A percentile compares a stretch with the other conserved stretches of the same genome.
Evolutionary conservation across 2,797 vertebrate genomes (phyloP).

Genomic region (Lepus oiostolus): DNA sequence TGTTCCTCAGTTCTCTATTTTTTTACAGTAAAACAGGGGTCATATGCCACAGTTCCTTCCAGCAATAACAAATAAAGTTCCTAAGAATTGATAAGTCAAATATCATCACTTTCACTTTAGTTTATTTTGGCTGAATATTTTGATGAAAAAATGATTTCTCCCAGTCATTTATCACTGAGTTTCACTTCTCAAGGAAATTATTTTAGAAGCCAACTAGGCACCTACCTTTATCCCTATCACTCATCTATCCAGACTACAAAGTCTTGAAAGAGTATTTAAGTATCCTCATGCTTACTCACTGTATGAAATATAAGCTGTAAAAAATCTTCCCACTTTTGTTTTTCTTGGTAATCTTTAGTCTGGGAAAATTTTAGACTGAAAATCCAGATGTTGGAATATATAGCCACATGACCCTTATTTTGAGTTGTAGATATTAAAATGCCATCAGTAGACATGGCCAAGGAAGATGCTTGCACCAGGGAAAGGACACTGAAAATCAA

Average conservation of each 20-base stretch:
- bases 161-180: not conserved
- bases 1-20: not conserved
- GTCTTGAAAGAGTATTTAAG: not conserved
- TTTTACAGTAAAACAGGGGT: not conserved
- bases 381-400: conserved; percentile 17
- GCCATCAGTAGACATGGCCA: not conserved
- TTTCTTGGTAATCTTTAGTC: conserved; percentile 3
- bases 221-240: not conserved
- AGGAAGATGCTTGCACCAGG: not conserved
- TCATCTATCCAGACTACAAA: not conserved
- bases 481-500: conserved; percentile 43
- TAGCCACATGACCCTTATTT: not conserved
- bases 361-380: conserved; percentile 9
- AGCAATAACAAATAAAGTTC: not conserved
- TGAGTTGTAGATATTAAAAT: conserved; percentile 15
- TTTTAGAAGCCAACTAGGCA: not conserved
- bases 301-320: conserved; percentile 31
- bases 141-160: not conserved
- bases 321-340: conserved; percentile 27
- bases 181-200: not conserved
- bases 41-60: not conserved
- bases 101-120: not conserved
- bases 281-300: not conserved
- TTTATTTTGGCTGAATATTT: not conserved
- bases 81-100: not conserved